Percentiles rank a stretch among this genome's conserved stretches.
phyloP scores from a whole-genome alignment of 2,797 vertebrate species.

The Parauchenoglanis punctatus region DNA sequence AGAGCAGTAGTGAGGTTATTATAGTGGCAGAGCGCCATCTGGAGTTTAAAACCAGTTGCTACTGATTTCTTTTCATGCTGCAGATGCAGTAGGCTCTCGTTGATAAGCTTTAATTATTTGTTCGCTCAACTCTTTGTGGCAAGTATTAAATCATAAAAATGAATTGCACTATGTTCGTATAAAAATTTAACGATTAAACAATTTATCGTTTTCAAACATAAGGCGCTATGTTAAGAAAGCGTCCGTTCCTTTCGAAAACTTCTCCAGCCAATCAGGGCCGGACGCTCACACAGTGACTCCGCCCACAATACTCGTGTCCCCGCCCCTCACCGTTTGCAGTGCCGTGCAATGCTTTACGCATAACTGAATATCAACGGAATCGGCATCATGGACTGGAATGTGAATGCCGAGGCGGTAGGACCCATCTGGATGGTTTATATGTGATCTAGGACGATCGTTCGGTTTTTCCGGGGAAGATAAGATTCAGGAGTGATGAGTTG shows the following conservation, averaged over 20 bases:
- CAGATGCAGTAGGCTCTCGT: background rate
- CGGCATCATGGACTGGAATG: slow-evolving; percentile 32
- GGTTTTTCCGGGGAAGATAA: background rate
- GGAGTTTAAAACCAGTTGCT: slow-evolving; percentile 7
- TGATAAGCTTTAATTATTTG: slow-evolving; percentile 3
- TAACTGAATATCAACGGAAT: slow-evolving; percentile 37
- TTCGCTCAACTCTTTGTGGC: background rate
- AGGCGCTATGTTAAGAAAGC: slow-evolving; percentile 21
- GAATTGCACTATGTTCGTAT: background rate
- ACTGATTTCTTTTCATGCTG: background rate
- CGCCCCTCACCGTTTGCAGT: slow-evolving; percentile 66
- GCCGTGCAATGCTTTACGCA: slow-evolving; percentile 41
- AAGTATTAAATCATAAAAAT: background rate
- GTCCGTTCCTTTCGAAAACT: slow-evolving; percentile 75
- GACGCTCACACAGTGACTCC: slow-evolving; percentile 61
- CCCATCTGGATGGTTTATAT: slow-evolving; percentile 11
- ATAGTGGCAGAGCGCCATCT: slow-evolving; percentile 35
- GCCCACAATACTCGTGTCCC: slow-evolving; percentile 57
- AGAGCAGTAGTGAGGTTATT: background rate
- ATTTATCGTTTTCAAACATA: background rate
- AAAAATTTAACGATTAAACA: background rate
- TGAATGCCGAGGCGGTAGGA: slow-evolving; percentile 19
- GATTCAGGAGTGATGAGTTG: background rate
- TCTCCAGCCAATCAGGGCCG: slow-evolving; percentile 67
- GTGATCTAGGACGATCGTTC: background rate